Base-by-base conservation (phyloP, 2,888 invertebrate genomes). In the Drosophila crucigera region DNA sequence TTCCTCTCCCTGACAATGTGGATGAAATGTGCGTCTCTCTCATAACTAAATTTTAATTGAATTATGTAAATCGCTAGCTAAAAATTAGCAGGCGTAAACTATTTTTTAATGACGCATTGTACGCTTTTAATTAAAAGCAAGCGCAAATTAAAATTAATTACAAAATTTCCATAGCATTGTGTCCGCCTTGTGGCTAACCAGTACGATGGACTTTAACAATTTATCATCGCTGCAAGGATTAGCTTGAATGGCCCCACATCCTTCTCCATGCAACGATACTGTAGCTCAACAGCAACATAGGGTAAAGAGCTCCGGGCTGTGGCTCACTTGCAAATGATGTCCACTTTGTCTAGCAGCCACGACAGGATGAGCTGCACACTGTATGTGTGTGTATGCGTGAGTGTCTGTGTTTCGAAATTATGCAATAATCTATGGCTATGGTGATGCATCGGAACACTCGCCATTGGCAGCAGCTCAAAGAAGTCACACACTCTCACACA, bases 61-160 rank as follows among this genome's bases (percentile, higher is more conserved):
- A 86, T 90, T 86, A 86, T 86, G 85, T 89, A 86, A 86, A 86
- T 90, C 87, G 82, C 87, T 60, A 62, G 76, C 89, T 89, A 86
- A 86, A 90, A 86, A 86, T 86, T 86, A 90, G 85, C 90, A 90
- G 89, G 89, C 90, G 79, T 78, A 83, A 90, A 90, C 90, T 86
- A 86, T 83, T 86, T 85, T 90, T 89, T 86, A 86, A 86, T 81
- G 89, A 83, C 59, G 86, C 89, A 89, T 83, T 83, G 89, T 81
- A 54, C 73, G 76, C 89, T 64, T 90, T 86, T 86, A 90, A 86
- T 90, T 86, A 90, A 86, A 89, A 86, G 78, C 87, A 58, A 86
- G 84, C 79, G 76, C 72, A 77, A 90, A 89, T 86, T 89, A 89
- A 89, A 89, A 90, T 89, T 83, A 89, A 85, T 89, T 82, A 85